phyloP scores from a whole-genome alignment of 2,113 vertebrate species.

The Cephalopterus ornatus region DNA sequence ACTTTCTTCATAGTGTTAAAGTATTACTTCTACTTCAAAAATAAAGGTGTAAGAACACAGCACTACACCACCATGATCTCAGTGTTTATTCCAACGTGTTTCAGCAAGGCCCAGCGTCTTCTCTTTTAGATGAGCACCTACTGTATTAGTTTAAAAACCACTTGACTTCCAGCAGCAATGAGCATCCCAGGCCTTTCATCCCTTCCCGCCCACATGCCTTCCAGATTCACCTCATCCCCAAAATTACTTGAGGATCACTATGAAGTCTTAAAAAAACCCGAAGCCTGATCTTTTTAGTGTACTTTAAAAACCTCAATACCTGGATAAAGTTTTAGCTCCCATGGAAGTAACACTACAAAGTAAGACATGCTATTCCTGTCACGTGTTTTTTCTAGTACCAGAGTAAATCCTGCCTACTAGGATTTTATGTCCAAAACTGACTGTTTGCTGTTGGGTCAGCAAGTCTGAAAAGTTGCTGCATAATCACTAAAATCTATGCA shows the following conservation, averaged over 20 bases:
- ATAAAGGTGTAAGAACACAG: neutral
- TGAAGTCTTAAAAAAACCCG: neutral
- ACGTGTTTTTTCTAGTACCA: neutral
- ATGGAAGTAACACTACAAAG: neutral
- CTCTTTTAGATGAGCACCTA: neutral
- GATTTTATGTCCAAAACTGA: neutral
- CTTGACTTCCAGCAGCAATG: neutral
- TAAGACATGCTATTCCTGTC: neutral
- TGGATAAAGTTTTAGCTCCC: neutral
- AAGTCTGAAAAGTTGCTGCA: neutral
- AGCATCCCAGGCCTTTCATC: neutral
- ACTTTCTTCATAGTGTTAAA: neutral
- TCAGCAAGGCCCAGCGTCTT: neutral
- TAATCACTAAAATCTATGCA: neutral
- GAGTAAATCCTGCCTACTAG: neutral
- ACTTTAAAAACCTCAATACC: neutral
- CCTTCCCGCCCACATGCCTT: neutral
- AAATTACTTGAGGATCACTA: neutral
- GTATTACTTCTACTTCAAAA: neutral
- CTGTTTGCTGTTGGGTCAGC: neutral
- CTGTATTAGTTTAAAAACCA: neutral
- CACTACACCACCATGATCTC: neutral
- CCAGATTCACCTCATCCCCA: neutral
- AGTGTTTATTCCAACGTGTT: neutral
- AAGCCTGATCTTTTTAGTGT: neutral